Evolutionary conservation across 2,113 vertebrate species (phyloP), one percentile per base, ranked within the genome.

Genomic region (Tenrec ecaudatus): DNA sequence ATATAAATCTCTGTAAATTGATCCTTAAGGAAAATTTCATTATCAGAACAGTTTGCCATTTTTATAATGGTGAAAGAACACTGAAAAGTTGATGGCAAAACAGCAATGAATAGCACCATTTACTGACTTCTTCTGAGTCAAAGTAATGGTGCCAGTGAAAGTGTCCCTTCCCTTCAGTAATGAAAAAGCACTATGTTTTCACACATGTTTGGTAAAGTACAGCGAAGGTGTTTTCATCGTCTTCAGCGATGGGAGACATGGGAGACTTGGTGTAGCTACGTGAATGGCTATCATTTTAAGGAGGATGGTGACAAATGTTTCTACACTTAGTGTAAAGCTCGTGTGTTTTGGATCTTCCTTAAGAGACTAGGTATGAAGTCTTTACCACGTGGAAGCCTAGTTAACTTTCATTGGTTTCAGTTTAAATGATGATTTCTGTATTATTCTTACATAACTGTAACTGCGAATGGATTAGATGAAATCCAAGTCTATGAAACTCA

Each of bases 1-100:
- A 93, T 97, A 93, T 97, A 97, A 95, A 96, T 95, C 83, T 90
- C 12, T 86, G 90, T 92, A 90, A 95, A 95, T 96, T 95, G 92
- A 86, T 96, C 94, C 96, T 94, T 93, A 71, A 92, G 93, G 95
- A 97, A 95, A 82, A 93, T 90, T 95, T 89, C 86, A 95, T 95
- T 97, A 96, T 95, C 92, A 94, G 85, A 94, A 90, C 86, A 93
- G 83, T 95, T 94, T 94, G 82, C 94, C 79, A 96, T 86, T 96
- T 97, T 96, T 95, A 89, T 93, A 95, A 97, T 85, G 81, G 93
- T 27, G 33, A 94, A 94, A 86, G n/a, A 95, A 64, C 86, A 92
- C 88, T 92, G 92, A 95, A 94, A 82, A 57, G 86, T 89, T 94
- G 75, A 83, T 92, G 90, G 86, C 88, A 90, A 95, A 93, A 94